Base-by-base conservation (phyloP, 1,140 invertebrate genomes). In the Potamilus streckersoni region DNA sequence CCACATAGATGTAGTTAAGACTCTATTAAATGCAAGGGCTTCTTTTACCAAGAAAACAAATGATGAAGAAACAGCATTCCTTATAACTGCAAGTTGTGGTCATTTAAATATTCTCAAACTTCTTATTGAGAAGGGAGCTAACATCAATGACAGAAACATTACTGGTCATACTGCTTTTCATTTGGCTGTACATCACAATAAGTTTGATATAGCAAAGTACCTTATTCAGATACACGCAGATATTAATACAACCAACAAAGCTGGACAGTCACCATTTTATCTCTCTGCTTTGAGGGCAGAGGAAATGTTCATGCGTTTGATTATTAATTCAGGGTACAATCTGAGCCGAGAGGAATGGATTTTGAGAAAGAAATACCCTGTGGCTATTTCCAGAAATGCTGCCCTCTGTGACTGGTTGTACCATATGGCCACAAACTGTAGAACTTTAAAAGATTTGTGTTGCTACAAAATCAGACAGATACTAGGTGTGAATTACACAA, bases 131-230 rank as follows among this genome's bases (percentile, higher is more conserved):
- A 68, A 73, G 31, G 82, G 79, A 27, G 76, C 79, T 38, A 66
- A 75, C 38, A 58, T 84, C 20, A 81, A 85, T 66, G 75, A 65
- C 17, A 68, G 71, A 66, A 84, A 83, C 71, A 74, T 78, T n/a
- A 76, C 80, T 67, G 87, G 86, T n/a, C 79, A 80, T 63, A 88
- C 86, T 20, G 80, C 86, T 1, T 82, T 88, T 27, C 84, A 86
- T 65, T 75, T 84, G 27, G 75, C 86, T 27, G 81, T 86, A 23
- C 84, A 79, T 71, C 80, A 85, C 66, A 83, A 84, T 60, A 82
- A 80, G 61, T 79, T 78, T 75, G 72, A 77, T 38, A 79, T 84
- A 60, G 80, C 73, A n/a, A 83, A 79, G 65, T 83, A 78, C 65
- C 76, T 87, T 4, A 74, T 86, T 27, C 73, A 83, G 20, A 31